Base-by-base conservation (phyloP, 2,888 invertebrate species). In the Xestoiulus laeticollis region DNA sequence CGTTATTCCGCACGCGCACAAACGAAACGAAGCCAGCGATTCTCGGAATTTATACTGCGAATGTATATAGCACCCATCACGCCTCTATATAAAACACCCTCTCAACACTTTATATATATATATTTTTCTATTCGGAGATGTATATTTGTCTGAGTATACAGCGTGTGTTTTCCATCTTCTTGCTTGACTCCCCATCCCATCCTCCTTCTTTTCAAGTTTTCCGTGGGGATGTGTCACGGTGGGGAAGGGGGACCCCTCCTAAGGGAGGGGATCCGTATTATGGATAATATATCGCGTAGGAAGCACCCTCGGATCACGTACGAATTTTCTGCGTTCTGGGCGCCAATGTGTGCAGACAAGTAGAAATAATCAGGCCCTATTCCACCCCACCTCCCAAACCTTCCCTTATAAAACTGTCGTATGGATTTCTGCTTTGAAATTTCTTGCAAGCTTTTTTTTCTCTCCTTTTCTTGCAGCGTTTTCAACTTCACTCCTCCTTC, bases 311-410 rank as follows among this genome's bases (percentile, higher is more conserved):
- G 53, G 26, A 26, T 59, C 32, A 32, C 30, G 43, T n/a, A 44
- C 84, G 86, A 48, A 86, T 86, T 86, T 86, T 86, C 86, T 86
- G 59, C 86, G 33, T 86, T 48, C 86, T 86, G 86, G 59, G 33
- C 86, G 53, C 59, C 86, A 86, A 86, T 86, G 86, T 53, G 53
- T 59, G 86, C 86, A 86, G 33, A 59, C 86, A 59, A 86, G 53
- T 59, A 59, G 86, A 86, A 86, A 33, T 86, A 86, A 86, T 86
- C 82, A 82, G 82, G 14, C 82, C 82, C 82, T 1, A 26, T 82
- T 12, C n/a, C 82, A 4, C 82, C 82, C 22, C 32, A 2, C 82
- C 82, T n/a, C 26, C 68, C 68, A 5, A 22, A 26, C 68, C 33
- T 6, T 38, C 33, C 48, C 48, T 48, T 48, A 48, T 48, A 48